A percentile compares a stretch with the other conserved stretches of the same genome.
phyloP scores from a whole-genome alignment of 2,797 vertebrate species.

The Odontamblyopus rebecca region DNA sequence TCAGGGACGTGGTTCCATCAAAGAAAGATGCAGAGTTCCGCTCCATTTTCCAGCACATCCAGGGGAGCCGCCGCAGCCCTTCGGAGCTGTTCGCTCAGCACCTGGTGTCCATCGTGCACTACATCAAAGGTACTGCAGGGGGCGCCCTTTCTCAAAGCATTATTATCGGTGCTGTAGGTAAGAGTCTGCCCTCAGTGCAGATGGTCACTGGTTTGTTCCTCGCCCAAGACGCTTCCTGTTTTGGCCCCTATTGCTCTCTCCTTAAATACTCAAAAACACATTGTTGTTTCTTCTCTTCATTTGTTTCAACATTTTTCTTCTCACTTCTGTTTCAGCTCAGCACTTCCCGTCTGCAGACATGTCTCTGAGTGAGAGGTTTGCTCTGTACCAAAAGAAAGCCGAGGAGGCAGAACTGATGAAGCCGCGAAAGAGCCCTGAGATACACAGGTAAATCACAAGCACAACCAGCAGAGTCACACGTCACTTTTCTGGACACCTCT shows the following conservation, averaged over 20 bases:
- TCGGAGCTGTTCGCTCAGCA: conserved; percentile 97
- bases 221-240: background rate
- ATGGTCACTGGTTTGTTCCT: background rate
- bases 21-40: conserved; percentile 95
- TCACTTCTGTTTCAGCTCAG: conserved; percentile 81
- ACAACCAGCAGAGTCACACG: no score
- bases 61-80: conserved; percentile 88
- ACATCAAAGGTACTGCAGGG: conserved; percentile 89
- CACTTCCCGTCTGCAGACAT: conserved; percentile 93
- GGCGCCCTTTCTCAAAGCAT: background rate
- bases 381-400: conserved; percentile 97
- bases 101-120: conserved; percentile 97
- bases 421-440: conserved; percentile 97
- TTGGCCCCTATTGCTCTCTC: background rate
- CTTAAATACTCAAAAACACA: background rate
- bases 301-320: background rate
- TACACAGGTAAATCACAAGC: conserved; percentile 86
- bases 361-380: conserved; percentile 96
- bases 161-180: no score
- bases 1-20: conserved; percentile 86
- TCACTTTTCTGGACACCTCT: background rate
- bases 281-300: background rate
- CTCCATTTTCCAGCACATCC: conserved; percentile 97
- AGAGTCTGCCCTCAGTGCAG: no score
- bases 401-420: conserved; percentile 93